These are phyloP conservation scores for Trichogramma dendrolimi DNA, from an alignment of 2,888 invertebrate species.

Conservation along the genomic window DNA sequence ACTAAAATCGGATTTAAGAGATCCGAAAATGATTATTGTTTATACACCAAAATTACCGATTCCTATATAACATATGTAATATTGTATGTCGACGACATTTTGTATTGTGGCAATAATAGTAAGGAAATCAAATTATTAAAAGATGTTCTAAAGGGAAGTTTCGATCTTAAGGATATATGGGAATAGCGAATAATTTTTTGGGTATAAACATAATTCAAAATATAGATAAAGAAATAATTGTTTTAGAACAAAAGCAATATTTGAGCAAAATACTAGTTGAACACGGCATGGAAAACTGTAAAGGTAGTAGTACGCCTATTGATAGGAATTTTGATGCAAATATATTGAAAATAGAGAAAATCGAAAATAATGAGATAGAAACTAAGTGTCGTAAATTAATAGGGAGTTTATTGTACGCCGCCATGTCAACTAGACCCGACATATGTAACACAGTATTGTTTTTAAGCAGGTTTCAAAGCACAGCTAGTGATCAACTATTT, in stretches of 20 bases:
- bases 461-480: background rate
- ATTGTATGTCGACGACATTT: conserved; percentile 31
- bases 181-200: conserved; percentile 1
- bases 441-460: background rate
- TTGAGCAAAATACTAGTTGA: conserved; percentile 13
- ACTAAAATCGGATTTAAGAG: conserved; percentile 18
- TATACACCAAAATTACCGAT: conserved; percentile 15
- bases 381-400: conserved; percentile 25
- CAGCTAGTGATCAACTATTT: conserved; percentile 21
- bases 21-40: conserved; percentile 27
- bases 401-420: conserved; percentile 30
- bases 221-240: conserved; percentile 1
- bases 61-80: conserved; percentile 22
- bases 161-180: conserved; percentile 14
- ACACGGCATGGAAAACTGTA: conserved; percentile 20
- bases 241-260: conserved; percentile 14
- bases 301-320: conserved; percentile 12
- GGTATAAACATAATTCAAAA: conserved; percentile 11
- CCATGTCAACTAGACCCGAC: conserved; percentile 30
- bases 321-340: conserved; percentile 15
- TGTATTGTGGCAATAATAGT: conserved; percentile 24
- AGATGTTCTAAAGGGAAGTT: background rate
- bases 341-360: background rate
- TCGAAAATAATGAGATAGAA: background rate
- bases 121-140: conserved; percentile 26